A percentile compares a stretch with the other conserved stretches of the same genome.
Conservation (phyloP, 2,797 vertebrate species). For the Sarcoramphus papa region DNA sequence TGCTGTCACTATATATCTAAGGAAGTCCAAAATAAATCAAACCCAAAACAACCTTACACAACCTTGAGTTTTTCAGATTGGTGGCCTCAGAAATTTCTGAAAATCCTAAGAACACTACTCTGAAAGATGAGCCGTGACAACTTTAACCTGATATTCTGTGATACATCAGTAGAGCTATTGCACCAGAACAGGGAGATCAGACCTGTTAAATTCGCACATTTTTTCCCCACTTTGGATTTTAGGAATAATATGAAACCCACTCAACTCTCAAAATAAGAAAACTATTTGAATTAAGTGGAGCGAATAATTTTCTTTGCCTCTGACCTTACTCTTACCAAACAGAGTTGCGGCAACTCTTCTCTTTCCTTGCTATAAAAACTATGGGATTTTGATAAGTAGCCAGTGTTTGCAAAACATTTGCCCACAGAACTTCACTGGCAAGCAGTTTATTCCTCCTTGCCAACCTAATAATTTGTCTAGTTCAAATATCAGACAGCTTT, state of each 20-base stretch:
- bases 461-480: not conserved
- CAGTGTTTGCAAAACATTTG: not conserved
- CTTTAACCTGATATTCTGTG: not conserved
- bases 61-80: not conserved
- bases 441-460: not conserved
- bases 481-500: not conserved
- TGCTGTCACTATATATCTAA: not conserved
- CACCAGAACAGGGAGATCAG: not conserved
- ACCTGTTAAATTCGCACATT: not conserved
- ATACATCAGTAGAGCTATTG: not conserved
- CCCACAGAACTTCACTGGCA: not conserved
- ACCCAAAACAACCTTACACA: not conserved
- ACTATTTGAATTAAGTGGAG: not conserved
- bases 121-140: not conserved
- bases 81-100: not conserved
- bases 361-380: not conserved
- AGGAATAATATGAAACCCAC: not conserved
- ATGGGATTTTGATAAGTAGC: not conserved
- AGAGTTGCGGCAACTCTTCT: not conserved
- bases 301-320: not conserved
- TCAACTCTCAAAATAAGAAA: not conserved
- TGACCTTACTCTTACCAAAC: not conserved
- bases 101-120: not conserved
- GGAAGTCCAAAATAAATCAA: not conserved
- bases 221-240: not conserved